Evolutionary conservation across 2,888 invertebrate species (phyloP).

Genomic region (Patella depressa): DNA sequence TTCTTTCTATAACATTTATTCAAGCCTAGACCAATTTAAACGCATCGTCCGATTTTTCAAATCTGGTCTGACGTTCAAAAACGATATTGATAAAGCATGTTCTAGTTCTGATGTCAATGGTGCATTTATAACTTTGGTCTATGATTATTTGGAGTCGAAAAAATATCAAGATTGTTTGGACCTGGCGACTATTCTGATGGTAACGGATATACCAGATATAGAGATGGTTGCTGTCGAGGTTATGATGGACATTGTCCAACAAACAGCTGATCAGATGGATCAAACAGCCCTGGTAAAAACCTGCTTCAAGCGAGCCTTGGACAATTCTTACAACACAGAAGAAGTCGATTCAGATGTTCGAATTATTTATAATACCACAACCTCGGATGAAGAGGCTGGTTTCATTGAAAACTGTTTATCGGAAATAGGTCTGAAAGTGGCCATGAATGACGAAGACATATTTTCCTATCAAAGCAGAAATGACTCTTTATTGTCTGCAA

Average conservation of each 20-base stretch:
- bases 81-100: neutral
- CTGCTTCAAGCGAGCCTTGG: neutral
- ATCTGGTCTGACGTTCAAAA: neutral
- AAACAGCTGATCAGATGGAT: neutral
- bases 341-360: neutral
- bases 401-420: neutral
- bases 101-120: too few relatives aligned
- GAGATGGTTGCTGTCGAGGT: neutral
- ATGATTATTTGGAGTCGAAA: neutral
- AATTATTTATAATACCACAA: neutral
- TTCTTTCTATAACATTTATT: neutral
- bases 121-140: too few relatives aligned
- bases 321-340: neutral
- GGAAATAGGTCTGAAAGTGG: neutral
- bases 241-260: neutral
- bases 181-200: neutral
- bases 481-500: neutral
- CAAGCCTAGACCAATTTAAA: neutral
- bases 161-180: neutral
- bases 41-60: neutral
- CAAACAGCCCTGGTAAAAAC: neutral
- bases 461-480: neutral
- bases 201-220: neutral
- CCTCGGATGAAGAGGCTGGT: neutral
- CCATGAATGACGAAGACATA: neutral